phyloP scores from a whole-genome alignment of 2,888 invertebrate genomes.

The Ectemnius continuus region DNA sequence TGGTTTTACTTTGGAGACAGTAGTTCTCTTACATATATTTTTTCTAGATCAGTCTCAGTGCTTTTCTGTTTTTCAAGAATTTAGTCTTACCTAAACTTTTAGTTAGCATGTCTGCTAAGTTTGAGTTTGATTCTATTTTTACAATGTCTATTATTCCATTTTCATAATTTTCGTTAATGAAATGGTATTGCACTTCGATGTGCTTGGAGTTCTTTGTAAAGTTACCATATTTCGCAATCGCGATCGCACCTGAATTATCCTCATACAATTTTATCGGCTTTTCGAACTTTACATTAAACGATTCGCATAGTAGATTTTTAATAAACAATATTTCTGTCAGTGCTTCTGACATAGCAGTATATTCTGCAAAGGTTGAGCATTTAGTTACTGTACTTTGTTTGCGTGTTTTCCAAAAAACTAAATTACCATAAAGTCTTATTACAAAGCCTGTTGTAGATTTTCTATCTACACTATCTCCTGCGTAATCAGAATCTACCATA shows the following conservation, averaged over 20 bases:
- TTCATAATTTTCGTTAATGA: not conserved
- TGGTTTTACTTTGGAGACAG: too few species aligned
- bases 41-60: not conserved
- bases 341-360: not conserved
- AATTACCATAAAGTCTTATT: slow-evolving; percentile 5
- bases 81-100: not conserved
- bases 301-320: not conserved
- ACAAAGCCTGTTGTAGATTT: slow-evolving; percentile 14
- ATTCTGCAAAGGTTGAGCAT: not conserved
- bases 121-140: slow-evolving; percentile 5
- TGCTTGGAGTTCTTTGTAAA: not conserved
- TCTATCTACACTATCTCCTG: slow-evolving; percentile 6
- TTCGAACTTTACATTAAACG: not conserved
- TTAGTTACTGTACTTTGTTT: not conserved
- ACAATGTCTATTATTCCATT: not conserved
- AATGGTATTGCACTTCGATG: not conserved
- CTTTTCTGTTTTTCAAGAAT: too few species aligned
- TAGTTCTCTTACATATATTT: too few species aligned
- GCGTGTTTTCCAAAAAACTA: slow-evolving; percentile 17
- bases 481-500: slow-evolving; percentile 14
- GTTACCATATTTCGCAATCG: not conserved
- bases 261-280: not conserved
- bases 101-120: not conserved
- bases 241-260: not conserved
- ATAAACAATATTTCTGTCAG: not conserved